Percentiles rank a stretch among this genome's conserved stretches.
phyloP scores from a whole-genome alignment of 2,797 vertebrate genomes.

The Oceanodroma leucorhoa region DNA sequence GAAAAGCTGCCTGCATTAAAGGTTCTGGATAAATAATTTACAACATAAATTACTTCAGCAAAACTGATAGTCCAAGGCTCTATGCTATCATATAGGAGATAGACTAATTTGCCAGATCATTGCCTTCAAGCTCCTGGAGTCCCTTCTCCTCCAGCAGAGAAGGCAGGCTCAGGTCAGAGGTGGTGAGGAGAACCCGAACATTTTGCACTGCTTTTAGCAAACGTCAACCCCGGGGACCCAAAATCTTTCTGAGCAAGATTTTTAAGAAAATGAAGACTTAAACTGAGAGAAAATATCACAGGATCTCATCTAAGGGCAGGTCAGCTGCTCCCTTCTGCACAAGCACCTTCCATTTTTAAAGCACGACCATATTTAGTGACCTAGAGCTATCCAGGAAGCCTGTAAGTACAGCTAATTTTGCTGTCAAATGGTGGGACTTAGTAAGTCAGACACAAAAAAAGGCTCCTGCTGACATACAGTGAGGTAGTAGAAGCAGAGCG shows the following conservation, averaged over 20 bases:
- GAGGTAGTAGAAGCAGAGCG: not conserved
- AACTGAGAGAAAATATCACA: not conserved
- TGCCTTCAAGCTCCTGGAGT: not conserved
- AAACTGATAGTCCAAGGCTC: not conserved
- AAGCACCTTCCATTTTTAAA: not conserved
- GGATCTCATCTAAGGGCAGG: not conserved
- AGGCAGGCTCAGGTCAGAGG: not conserved
- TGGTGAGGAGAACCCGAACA: fast-evolving
- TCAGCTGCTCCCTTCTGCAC: not conserved
- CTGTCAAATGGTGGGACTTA: not conserved
- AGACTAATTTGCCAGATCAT: not conserved
- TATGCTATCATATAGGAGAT: not conserved
- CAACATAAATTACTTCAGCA: not conserved
- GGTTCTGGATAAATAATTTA: not conserved
- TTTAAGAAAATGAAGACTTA: not conserved
- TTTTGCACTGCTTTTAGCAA: not conserved
- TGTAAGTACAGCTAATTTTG: not conserved
- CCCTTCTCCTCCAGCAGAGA: not conserved
- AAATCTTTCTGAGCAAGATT: not conserved
- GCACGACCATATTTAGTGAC: not conserved
- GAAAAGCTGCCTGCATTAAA: not conserved
- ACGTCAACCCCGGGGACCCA: not conserved
- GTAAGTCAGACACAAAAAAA: not conserved
- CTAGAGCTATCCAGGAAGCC: not conserved
- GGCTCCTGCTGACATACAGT: not conserved